phyloP scores from a whole-genome alignment of 2,797 vertebrate genomes.

The Pogonophryne albipinna region DNA sequence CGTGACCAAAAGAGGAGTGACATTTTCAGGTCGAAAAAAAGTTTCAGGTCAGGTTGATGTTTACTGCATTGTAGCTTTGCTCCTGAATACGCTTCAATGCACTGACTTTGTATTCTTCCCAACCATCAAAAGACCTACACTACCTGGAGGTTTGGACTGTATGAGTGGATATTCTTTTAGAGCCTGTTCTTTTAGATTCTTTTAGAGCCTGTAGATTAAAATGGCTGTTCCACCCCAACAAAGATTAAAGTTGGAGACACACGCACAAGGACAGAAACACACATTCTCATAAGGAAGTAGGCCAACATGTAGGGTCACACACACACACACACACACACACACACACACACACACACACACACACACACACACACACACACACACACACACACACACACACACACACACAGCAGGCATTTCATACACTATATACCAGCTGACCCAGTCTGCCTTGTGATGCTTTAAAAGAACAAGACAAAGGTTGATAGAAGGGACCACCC shows the following conservation, averaged over 20 bases:
- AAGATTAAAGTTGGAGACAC: constrained; percentile 4
- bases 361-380: too few relatives aligned
- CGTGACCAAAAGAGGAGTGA: not conserved
- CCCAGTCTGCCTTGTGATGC: constrained; percentile 58
- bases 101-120: constrained; percentile 1
- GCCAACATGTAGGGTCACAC: constrained; percentile 52
- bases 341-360: too few relatives aligned
- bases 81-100: not conserved
- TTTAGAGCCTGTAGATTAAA: constrained; percentile 5
- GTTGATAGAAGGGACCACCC: constrained; percentile 62
- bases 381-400: not conserved
- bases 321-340: too few relatives aligned
- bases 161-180: not conserved
- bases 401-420: constrained; percentile 39
- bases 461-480: constrained; percentile 75
- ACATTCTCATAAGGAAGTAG: constrained; percentile 58
- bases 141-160: constrained; percentile 3
- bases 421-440: constrained; percentile 58
- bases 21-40: not conserved
- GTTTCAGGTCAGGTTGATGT: constrained; percentile 9
- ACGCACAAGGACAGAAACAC: constrained; percentile 18
- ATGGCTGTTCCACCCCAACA: constrained; percentile 7
- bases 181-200: not conserved
- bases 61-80: not conserved
- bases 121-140: not conserved